phyloP scores from a whole-genome alignment of 2,113 vertebrate species.

The Pipra filicauda region DNA sequence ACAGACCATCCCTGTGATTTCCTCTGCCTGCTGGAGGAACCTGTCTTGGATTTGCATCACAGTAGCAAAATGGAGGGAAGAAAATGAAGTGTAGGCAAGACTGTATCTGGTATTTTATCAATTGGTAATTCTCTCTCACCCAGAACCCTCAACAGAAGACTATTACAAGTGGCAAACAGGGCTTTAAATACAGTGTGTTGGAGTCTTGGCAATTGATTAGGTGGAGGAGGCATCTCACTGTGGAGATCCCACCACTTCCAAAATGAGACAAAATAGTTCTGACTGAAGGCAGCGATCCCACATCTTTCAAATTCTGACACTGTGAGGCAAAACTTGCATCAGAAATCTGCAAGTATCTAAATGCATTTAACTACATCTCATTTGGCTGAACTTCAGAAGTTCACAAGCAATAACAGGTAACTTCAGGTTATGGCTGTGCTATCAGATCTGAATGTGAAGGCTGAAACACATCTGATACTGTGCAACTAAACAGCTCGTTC shows the following conservation, averaged over 20 bases:
- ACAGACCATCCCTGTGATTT: neutral
- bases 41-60: rapidly evolving
- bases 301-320: neutral
- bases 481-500: neutral
- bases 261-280: neutral
- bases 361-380: neutral
- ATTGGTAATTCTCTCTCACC: neutral
- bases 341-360: neutral
- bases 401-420: conserved; percentile 25
- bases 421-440: neutral
- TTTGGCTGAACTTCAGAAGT: conserved; percentile 29
- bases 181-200: neutral
- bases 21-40: neutral
- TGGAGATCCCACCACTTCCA: neutral
- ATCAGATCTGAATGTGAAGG: neutral
- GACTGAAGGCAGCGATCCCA: neutral
- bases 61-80: neutral
- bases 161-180: neutral
- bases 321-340: neutral
- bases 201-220: neutral
- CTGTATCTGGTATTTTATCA: neutral
- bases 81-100: neutral
- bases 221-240: neutral
- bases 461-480: neutral
- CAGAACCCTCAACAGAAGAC: neutral